Conservation (phyloP, 2,113 vertebrate species). For the Anguilla japonica region DNA sequence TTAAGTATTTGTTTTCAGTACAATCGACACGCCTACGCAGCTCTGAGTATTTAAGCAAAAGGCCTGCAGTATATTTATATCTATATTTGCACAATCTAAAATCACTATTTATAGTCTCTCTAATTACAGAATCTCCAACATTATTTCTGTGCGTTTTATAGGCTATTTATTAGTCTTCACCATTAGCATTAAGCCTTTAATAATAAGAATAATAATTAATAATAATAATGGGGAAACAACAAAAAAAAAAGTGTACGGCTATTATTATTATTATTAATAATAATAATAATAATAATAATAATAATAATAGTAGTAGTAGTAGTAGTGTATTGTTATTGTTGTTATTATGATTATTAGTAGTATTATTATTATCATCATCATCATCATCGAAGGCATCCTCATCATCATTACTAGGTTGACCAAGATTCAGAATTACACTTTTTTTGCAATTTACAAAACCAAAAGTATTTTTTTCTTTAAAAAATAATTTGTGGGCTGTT, state of each 20-base stretch:
- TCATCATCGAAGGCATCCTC: too few species aligned
- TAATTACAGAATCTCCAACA: too few species aligned
- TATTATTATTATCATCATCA: too few species aligned
- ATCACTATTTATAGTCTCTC: too few species aligned
- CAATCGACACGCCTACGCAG: too few species aligned
- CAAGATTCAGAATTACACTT: too few species aligned
- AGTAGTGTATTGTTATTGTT: neutral
- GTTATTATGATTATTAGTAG: neutral
- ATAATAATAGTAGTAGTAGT: constrained; percentile 16
- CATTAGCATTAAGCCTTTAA: neutral
- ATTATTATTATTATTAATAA: neutral
- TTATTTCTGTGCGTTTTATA: neutral
- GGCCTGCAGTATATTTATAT: neutral
- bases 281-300: neutral
- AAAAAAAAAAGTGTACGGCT: too few species aligned
- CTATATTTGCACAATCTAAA: neutral
- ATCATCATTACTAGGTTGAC: too few species aligned
- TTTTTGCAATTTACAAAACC: too few species aligned
- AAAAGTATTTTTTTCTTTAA: too few species aligned
- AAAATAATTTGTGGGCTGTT: too few species aligned
- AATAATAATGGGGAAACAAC: neutral
- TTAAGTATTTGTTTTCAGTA: neutral
- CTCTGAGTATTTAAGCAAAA: neutral
- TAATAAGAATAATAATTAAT: neutral
- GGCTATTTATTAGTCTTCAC: neutral